Evolutionary conservation across 2,888 invertebrate genomes (phyloP).

Genomic region (Leptothorax acervorum): DNA sequence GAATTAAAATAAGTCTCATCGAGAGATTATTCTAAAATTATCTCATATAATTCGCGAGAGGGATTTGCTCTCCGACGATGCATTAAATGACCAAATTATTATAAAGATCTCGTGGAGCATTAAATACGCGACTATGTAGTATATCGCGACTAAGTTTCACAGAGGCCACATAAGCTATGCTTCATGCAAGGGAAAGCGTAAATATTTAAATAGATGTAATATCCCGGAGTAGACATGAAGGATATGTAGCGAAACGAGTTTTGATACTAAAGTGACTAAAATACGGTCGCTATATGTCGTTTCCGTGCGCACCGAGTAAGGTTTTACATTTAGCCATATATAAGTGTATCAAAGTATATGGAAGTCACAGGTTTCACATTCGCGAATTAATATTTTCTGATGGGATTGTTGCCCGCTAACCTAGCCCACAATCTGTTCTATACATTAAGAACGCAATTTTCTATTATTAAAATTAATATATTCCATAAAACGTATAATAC

Average conservation of each 20-base stretch:
- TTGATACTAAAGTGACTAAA: constrained; percentile 63
- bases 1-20: not conserved
- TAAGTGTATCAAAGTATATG: constrained; percentile 20
- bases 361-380: constrained; percentile 6
- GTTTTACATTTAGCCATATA: constrained; percentile 41
- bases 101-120: constrained; percentile 34
- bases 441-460: not conserved
- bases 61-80: not conserved
- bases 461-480: constrained; percentile 17
- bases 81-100: constrained; percentile 39
- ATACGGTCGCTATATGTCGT: constrained; percentile 51
- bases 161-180: constrained; percentile 50
- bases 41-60: not conserved
- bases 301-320: constrained; percentile 24
- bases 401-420: constrained; percentile 12
- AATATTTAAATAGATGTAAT: constrained; percentile 72
- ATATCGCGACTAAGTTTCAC: constrained; percentile 58
- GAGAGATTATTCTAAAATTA: not conserved
- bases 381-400: constrained; percentile 51
- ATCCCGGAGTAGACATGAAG: constrained; percentile 62
- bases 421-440: not conserved
- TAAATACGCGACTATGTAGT: constrained; percentile 32
- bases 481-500: constrained; percentile 19
- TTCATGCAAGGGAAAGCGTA: constrained; percentile 64
- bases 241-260: constrained; percentile 54